Base-by-base conservation (phyloP, 2,113 vertebrate species). In the Echinops telfairi region DNA sequence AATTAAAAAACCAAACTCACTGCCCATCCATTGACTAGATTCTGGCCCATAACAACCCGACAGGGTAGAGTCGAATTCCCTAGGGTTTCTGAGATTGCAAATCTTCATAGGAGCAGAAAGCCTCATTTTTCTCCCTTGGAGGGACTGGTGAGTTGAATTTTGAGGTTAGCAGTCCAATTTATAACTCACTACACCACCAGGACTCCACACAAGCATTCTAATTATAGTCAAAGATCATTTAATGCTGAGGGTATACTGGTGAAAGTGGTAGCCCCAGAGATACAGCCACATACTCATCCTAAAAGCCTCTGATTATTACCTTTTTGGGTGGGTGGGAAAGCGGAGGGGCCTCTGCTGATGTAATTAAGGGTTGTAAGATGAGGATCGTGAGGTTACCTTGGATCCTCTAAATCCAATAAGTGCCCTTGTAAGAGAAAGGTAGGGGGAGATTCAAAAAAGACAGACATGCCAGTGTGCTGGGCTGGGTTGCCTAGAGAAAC, bases 361-460 rank as follows among this genome's bases (percentile, higher is more conserved):
- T 84, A 60, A 9, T 75, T 71, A 88, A 87, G 40, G n/a, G 43
- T 77, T n/a, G 86, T 76, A 43, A 68, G 53, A 90, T 53, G 6
- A 66, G 12, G 36, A 62, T 23, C 16, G 7, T 62, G 60, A 60
- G 38, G 91, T 83, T 57, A 83, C 88, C 9, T 53, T 71, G 17
- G 60, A 53, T 94, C 73, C 84, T 82, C 36, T 80, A 88, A 93
- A 80, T 91, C 29, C 84, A 89, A 8, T 47, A 58, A 62, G 6
- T 90, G 20, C 60, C 17, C 31, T 38, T 19, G 3, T 20, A 86
- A 64, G n/a, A 83, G 43, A 94, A 92, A 76, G 12, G 15, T 36
- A 92, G 31, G 77, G 60, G 12, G 23, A 19, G 57, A 71, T 83
- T 85, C 87, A 75, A 73, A 31, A 91, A 4, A 47, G 43, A 36